Conservation (phyloP, 1,140 invertebrate genomes). For the Drosophila pachea region DNA sequence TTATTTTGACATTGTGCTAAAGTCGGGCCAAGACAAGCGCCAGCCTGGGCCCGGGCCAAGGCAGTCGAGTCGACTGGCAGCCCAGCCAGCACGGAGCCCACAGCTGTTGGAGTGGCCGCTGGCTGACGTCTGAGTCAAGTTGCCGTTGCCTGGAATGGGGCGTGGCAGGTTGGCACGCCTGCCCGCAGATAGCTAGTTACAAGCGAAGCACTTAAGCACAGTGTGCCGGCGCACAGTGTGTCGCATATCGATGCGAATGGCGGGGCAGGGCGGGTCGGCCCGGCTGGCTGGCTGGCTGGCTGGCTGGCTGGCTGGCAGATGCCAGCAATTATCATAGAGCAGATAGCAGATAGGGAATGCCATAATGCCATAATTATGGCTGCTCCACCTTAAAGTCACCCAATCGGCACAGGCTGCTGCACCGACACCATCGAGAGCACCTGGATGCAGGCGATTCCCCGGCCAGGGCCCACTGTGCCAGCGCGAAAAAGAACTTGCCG, state of each 20-base stretch:
- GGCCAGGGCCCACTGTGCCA: conserved; percentile 10
- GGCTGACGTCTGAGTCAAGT: conserved; percentile 22
- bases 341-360: conserved; percentile 8
- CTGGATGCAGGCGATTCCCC: not conserved
- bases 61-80: not conserved
- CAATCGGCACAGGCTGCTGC: conserved; percentile 10
- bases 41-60: not conserved
- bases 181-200: conserved; percentile 20
- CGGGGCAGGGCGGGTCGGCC: too few relatives aligned
- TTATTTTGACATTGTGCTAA: conserved; percentile 71
- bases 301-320: too few relatives aligned
- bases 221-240: conserved; percentile 6
- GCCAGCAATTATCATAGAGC: conserved; percentile 35
- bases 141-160: conserved; percentile 22
- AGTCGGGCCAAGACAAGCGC: conserved; percentile 8
- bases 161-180: conserved; percentile 38
- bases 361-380: conserved; percentile 17
- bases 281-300: too few relatives aligned
- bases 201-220: conserved; percentile 47
- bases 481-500: conserved; percentile 28
- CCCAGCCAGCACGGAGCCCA: conserved; percentile 1
- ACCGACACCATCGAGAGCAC: conserved; percentile 6
- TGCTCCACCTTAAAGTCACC: conserved; percentile 27
- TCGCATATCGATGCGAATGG: conserved; percentile 3
- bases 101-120: conserved; percentile 25